Conservation (phyloP, 2,888 invertebrate genomes). For the Encarsia formosa region DNA sequence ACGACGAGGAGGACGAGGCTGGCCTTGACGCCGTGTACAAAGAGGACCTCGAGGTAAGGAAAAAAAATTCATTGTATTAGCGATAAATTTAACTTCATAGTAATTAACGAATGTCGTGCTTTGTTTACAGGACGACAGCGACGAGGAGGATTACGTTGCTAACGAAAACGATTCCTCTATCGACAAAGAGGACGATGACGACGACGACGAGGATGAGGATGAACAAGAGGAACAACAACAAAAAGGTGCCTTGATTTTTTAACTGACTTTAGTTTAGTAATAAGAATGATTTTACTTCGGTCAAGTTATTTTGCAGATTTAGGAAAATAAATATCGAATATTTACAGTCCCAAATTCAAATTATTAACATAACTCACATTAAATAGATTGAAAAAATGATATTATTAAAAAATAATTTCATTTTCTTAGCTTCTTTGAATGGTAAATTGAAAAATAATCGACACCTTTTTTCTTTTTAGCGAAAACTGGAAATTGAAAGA, state of each 20-base stretch:
- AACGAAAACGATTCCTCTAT: slow-evolving; percentile 60
- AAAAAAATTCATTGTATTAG: not conserved
- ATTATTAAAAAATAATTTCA: not conserved
- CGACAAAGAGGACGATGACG: slow-evolving; percentile 57
- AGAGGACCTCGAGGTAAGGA: slow-evolving; percentile 60
- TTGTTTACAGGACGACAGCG: slow-evolving; percentile 53
- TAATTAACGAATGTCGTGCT: too few species aligned
- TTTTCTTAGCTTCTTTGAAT: not conserved
- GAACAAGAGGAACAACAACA: slow-evolving; percentile 43
- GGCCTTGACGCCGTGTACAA: slow-evolving; percentile 68
- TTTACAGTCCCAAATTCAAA: too few species aligned
- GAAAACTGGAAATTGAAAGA: too few species aligned
- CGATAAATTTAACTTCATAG: too few species aligned
- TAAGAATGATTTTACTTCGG: too few species aligned
- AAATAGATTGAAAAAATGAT: not conserved
- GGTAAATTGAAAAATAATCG: too few species aligned
- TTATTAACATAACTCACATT: not conserved
- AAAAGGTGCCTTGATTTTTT: slow-evolving; percentile 24
- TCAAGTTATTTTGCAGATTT: not conserved
- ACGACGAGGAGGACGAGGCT: slow-evolving; percentile 63
- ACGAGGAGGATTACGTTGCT: slow-evolving; percentile 62
- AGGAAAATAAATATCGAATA: too few species aligned
- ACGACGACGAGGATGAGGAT: slow-evolving; percentile 48
- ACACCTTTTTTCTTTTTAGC: too few species aligned
- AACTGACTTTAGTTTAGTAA: not conserved